Percentiles rank a stretch among this genome's conserved stretches.
These are phyloP conservation scores for Diaphora mendica DNA, from an alignment of 2,888 invertebrate genomes.

Conservation along the genomic window DNA sequence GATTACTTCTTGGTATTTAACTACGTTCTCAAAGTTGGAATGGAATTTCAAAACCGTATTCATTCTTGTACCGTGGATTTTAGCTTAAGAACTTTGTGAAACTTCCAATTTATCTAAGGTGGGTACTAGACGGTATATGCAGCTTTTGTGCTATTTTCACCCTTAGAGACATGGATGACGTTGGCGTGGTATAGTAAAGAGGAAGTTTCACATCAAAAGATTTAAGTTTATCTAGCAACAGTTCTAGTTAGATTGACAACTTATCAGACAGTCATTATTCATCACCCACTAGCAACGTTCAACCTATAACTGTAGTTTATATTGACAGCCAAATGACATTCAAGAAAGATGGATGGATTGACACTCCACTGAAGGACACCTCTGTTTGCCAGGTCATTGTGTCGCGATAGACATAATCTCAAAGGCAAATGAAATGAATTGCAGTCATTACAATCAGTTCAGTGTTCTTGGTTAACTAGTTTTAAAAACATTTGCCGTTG, in stretches of 20 bases:
- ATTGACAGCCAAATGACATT: background rate
- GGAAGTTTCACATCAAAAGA: background rate
- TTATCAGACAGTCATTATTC: background rate
- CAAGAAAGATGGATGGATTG: conserved; percentile 3
- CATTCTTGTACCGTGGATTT: conserved; percentile 20
- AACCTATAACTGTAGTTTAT: background rate
- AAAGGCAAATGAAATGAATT: background rate
- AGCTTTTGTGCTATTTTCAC: background rate
- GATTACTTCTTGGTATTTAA: background rate
- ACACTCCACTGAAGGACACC: background rate
- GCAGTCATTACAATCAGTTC: background rate
- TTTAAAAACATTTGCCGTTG: background rate
- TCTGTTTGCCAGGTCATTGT: background rate
- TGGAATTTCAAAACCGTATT: conserved; percentile 20
- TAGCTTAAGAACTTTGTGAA: conserved; percentile 29
- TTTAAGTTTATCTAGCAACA: background rate
- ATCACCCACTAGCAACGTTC: background rate
- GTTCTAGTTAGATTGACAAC: background rate
- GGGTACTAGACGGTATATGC: conserved; percentile 15
- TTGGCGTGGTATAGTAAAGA: background rate
- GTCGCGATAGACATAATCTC: background rate
- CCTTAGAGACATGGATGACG: background rate
- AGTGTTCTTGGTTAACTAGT: background rate
- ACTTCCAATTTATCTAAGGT: conserved; percentile 34
- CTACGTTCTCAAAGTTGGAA: conserved; percentile 10